Percentiles rank a stretch among this genome's conserved stretches.
phyloP scores from a whole-genome alignment of 2,888 invertebrate species.

The Boloria euphrosyne region DNA sequence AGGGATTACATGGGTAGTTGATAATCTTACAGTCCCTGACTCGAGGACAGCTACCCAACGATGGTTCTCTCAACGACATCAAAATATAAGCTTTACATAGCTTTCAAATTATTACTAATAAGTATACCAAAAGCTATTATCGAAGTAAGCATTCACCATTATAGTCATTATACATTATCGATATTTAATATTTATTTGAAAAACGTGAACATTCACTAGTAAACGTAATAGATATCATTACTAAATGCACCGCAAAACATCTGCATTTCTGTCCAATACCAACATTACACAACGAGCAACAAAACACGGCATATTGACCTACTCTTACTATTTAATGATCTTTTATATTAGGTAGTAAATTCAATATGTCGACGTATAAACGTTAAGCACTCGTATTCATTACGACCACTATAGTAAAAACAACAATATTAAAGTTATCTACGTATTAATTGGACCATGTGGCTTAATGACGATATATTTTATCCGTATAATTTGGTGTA shows the following conservation, averaged over 20 bases:
- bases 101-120: not conserved
- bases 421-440: slow-evolving; percentile 8
- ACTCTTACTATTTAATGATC: slow-evolving; percentile 44
- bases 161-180: not conserved
- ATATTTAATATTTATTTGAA: slow-evolving; percentile 7
- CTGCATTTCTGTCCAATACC: slow-evolving; percentile 30
- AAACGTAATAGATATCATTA: not conserved
- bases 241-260: slow-evolving; percentile 20
- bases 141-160: not conserved
- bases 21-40: no score
- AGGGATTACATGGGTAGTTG: no score
- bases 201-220: slow-evolving; percentile 4
- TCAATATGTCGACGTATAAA: slow-evolving; percentile 32
- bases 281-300: slow-evolving; percentile 45
- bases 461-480: no score
- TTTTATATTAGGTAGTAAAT: slow-evolving; percentile 45
- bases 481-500: no score
- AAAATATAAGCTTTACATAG: no score
- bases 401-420: not conserved
- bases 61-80: no score
- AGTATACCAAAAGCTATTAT: no score
- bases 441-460: no score
- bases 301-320: slow-evolving; percentile 49
- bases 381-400: slow-evolving; percentile 5
- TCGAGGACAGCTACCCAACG: no score